phyloP scores from a whole-genome alignment of 2,888 invertebrate genomes.

The Yponomeuta plumbellus region DNA sequence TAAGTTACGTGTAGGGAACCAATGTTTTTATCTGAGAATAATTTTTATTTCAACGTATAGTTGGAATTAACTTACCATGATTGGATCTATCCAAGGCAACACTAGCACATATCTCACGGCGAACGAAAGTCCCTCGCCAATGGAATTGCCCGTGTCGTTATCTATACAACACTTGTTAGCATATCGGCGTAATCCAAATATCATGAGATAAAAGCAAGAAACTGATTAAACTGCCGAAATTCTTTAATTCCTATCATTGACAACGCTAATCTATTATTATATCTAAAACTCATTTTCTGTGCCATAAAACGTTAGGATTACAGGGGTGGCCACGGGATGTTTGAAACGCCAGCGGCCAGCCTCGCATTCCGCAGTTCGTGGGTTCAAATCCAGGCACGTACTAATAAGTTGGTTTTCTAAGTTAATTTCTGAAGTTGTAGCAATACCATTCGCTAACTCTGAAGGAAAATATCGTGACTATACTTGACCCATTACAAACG shows the following conservation, averaged over 20 bases:
- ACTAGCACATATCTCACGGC: conserved; percentile 13
- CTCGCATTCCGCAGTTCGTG: no score
- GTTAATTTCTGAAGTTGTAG: no score
- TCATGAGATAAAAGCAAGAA: conserved; percentile 7
- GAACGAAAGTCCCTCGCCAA: neutral
- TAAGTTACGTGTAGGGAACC: no score
- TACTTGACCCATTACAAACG: no score
- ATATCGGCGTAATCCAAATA: conserved; percentile 14
- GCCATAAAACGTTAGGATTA: no score
- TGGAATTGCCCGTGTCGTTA: conserved; percentile 8
- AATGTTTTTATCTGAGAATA: no score
- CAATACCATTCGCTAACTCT: no score
- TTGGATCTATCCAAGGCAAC: neutral
- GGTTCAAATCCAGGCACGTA: no score
- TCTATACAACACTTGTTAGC: neutral
- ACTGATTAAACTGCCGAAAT: conserved; percentile 9
- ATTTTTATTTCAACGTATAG: neutral
- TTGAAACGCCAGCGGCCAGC: no score
- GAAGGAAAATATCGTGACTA: no score
- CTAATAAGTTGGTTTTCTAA: no score
- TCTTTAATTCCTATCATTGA: conserved; percentile 30
- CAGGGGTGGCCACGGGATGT: no score
- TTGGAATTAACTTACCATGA: conserved; percentile 9
- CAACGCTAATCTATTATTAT: neutral
- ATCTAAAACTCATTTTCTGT: neutral